Evolutionary conservation across 2,797 vertebrate species (phyloP).

Genomic region (Acipenser transmontanus): DNA sequence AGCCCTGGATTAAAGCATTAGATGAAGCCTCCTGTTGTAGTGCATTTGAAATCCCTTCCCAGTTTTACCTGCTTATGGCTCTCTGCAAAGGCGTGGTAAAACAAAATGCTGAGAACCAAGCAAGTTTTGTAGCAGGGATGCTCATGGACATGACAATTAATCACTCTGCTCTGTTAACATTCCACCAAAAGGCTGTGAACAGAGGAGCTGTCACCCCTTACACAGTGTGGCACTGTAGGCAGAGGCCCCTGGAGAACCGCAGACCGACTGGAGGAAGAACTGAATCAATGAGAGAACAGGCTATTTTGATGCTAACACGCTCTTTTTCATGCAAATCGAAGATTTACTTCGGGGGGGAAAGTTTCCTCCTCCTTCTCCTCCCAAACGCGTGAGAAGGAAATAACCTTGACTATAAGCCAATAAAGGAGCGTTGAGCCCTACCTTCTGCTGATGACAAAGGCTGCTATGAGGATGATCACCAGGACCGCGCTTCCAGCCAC

Average conservation of each 20-base stretch:
- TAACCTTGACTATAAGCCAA: constrained; percentile 37
- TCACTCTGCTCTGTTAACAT: constrained; percentile 1
- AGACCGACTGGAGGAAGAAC: constrained; percentile 6
- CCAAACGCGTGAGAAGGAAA: constrained; percentile 46
- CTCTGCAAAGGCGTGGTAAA: not conserved
- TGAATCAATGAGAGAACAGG: constrained; percentile 19
- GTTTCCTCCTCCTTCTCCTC: constrained; percentile 27
- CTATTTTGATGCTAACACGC: constrained; percentile 48
- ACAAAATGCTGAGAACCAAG: not conserved
- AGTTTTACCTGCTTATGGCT: not conserved
- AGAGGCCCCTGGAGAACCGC: not conserved
- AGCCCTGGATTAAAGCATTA: too few relatives aligned
- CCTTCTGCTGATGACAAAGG: constrained; percentile 95
- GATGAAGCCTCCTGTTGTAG: too few relatives aligned
- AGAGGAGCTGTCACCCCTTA: constrained; percentile 6
- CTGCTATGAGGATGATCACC: constrained; percentile 89
- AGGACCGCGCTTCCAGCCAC: constrained; percentile 91
- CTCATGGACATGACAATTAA: constrained; percentile 13
- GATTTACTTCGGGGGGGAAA: constrained; percentile 23
- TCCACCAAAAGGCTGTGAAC: constrained; percentile 8
- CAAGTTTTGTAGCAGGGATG: not conserved
- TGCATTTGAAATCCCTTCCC: not conserved
- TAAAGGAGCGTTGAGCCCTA: constrained; percentile 48
- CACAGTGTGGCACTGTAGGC: constrained; percentile 4
- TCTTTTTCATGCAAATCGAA: constrained; percentile 64